Base-by-base conservation (phyloP, 2,888 invertebrate genomes). In the Spodoptera littoralis region DNA sequence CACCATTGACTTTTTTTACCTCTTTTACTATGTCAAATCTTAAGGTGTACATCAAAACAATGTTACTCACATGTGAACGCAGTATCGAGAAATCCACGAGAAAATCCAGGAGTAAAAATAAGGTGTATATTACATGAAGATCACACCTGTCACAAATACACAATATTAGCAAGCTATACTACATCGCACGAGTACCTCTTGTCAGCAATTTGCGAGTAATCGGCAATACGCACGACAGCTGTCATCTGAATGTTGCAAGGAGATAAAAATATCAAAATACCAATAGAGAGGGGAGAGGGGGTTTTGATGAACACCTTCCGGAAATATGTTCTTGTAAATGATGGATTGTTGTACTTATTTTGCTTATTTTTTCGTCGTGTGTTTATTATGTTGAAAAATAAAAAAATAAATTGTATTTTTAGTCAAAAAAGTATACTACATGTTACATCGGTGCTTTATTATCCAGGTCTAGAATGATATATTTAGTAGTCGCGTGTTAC, bases 171-270 rank as follows among this genome's bases (percentile, higher is more conserved):
- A 27, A 45, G 12, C 45, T 52, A 48, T 44, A 71, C 58, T 59
- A 41, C 22, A 53, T 49, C 18, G 22, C 48, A 49, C 30, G 43
- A 43, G 46, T 27, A 44, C 70, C 43, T 46, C 49, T 53, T 65
- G 13, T 27, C 12, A 50, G 59, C 52, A 70, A 73, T 67, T 61
- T 70, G 52, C 41, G 49, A 53, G 73, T 67, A 73, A 67, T 72
- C 73, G 68, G 61, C 61, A 44, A 53, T 55, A 49, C 46, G 12
- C 22, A 30, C 56, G 70, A 73, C 70, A 70, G 55, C 70, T 70
- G 70, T 73, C 68, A 70, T 41, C 46, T 46, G 52, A 55, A 65
- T 60, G 46, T 65, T 51, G 50, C n/a, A 42, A 43, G 47, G n/a
- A 73, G 55, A 71, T 49, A 60, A 55, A 70, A 55, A 61, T 70